Conservation (phyloP, 1,140 invertebrate genomes). For the Rhizoglyphus robini region DNA sequence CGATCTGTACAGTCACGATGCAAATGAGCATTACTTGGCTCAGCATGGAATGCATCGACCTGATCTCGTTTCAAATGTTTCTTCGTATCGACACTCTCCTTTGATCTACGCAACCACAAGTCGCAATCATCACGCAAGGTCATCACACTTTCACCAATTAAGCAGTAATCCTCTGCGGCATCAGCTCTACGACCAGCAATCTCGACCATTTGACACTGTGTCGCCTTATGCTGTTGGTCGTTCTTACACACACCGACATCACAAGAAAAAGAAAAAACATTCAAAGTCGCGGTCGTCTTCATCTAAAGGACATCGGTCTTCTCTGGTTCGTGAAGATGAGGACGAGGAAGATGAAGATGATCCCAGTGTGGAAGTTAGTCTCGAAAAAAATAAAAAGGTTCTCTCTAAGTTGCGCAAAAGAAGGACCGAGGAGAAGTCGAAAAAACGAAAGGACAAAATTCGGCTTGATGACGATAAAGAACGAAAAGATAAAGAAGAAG, state of each 20-base stretch:
- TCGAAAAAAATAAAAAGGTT: background rate
- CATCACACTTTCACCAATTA: slow-evolving; percentile 9
- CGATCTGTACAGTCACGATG: background rate
- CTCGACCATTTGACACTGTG: background rate
- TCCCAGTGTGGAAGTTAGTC: background rate
- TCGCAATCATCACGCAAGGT: background rate
- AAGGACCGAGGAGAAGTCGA: background rate
- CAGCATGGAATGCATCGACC: background rate
- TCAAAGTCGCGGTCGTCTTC: slow-evolving; percentile 13
- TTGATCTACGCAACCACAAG: slow-evolving; percentile 7
- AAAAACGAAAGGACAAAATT: background rate
- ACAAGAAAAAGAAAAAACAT: slow-evolving; percentile 11
- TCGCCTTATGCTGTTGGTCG: background rate
- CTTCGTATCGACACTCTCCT: background rate
- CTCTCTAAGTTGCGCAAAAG: background rate
- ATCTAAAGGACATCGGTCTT: background rate
- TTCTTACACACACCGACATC: background rate
- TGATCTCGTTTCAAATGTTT: background rate
- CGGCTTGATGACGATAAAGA: background rate
- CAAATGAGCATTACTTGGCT: background rate
- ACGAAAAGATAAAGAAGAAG: background rate
- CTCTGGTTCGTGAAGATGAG: background rate
- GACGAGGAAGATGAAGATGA: slow-evolving; percentile 1
- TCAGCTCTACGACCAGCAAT: background rate
- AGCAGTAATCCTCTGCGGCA: background rate